A percentile compares a stretch with the other conserved stretches of the same genome.
Conservation (phyloP, 2,113 vertebrate genomes). For the Calypte anna region DNA sequence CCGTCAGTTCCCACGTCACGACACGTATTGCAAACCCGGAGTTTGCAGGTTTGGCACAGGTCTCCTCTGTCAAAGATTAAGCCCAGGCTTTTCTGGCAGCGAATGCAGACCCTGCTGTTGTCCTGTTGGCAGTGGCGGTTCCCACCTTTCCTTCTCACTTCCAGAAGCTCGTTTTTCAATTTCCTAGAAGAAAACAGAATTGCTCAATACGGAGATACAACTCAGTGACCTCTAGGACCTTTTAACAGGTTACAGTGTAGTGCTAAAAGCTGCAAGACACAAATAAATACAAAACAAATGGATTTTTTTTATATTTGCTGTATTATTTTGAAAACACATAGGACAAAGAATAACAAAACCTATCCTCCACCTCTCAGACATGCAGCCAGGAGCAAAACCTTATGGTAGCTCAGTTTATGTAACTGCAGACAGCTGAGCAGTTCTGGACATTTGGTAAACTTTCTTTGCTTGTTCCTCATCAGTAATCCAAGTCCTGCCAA, state of each 20-base stretch:
- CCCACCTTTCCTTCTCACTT: conserved; percentile 85
- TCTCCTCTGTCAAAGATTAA: conserved; percentile 91
- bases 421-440: background rate
- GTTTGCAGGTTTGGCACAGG: conserved; percentile 82
- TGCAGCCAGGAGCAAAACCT: background rate
- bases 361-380: background rate
- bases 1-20: conserved; percentile 64
- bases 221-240: background rate
- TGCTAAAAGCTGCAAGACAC: background rate
- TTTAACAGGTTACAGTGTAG: background rate
- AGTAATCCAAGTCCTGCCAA: background rate
- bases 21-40: conserved; percentile 86
- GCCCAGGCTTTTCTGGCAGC: conserved; percentile 88
- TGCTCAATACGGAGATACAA: background rate
- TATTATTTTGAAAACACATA: background rate
- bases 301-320: background rate
- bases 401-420: background rate
- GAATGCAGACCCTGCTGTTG: conserved; percentile 81
- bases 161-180: conserved; percentile 93
- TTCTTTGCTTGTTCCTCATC: background rate
- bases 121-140: conserved; percentile 77
- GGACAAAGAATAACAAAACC: background rate
- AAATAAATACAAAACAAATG: background rate
- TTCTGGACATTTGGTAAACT: background rate
- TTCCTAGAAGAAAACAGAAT: conserved; percentile 76